These are phyloP conservation scores for Holacanthus passer DNA, from an alignment of 2,113 vertebrate genomes.

Conservation along the genomic window DNA sequence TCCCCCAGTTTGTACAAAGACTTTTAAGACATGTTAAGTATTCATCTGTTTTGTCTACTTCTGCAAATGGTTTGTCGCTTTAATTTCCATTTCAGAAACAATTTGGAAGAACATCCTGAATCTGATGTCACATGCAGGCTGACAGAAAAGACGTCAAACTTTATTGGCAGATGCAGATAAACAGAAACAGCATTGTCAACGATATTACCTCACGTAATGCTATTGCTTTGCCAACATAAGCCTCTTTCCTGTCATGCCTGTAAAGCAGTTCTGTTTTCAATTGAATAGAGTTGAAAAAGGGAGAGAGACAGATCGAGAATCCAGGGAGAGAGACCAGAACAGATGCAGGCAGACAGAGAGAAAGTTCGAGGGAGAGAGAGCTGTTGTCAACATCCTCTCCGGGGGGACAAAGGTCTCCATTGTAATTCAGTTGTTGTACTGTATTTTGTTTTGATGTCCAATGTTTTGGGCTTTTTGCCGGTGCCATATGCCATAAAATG, in stretches of 20 bases:
- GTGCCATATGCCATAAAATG: slow-evolving; percentile 50
- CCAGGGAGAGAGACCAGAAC: slow-evolving; percentile 10
- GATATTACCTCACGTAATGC: background rate
- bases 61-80: background rate
- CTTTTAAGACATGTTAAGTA: background rate
- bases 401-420: slow-evolving; percentile 65
- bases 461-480: slow-evolving; percentile 51
- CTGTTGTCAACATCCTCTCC: slow-evolving; percentile 63
- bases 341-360: slow-evolving; percentile 13
- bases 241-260: slow-evolving; percentile 11
- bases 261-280: slow-evolving; percentile 20
- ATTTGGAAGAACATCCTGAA: background rate
- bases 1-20: background rate
- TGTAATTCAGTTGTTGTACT: slow-evolving; percentile 62
- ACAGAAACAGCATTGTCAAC: background rate
- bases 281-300: slow-evolving; percentile 7
- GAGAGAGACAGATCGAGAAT: background rate
- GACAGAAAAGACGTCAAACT: background rate
- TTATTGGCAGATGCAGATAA: background rate
- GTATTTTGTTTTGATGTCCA: slow-evolving; percentile 59
- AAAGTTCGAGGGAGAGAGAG: slow-evolving; percentile 23
- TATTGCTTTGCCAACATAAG: background rate
- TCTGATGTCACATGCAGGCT: background rate
- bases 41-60: background rate
- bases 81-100: background rate